Percentiles rank a stretch among this genome's conserved stretches.
Evolutionary conservation across 2,113 vertebrate genomes (phyloP).

Genomic region (Mormyrus lacerda): DNA sequence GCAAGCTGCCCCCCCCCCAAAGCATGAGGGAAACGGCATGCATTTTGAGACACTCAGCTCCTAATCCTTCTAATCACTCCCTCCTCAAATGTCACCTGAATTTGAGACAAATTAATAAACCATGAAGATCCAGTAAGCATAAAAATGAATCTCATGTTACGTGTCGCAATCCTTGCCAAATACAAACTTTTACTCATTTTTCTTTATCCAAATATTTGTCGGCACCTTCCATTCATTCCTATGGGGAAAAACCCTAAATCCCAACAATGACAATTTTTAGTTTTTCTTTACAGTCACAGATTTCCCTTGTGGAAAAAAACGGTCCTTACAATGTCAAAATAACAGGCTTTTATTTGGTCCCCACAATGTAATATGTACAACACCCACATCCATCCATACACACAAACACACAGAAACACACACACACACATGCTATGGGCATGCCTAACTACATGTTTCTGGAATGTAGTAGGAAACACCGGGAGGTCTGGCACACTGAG

Average conservation of each 20-base stretch:
- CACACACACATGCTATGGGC: neutral
- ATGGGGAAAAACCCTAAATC: neutral
- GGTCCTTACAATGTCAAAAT: neutral
- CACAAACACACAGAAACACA: no score
- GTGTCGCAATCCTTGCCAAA: neutral
- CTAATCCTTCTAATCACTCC: neutral
- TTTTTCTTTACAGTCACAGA: neutral
- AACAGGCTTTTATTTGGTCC: neutral
- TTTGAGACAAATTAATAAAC: constrained; percentile 17
- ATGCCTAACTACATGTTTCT: neutral
- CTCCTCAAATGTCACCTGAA: constrained; percentile 13
- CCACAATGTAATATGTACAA: neutral
- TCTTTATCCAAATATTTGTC: neutral
- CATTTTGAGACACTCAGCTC: neutral
- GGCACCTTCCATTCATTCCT: neutral
- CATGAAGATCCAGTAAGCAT: neutral
- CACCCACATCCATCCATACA: neutral
- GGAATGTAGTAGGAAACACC: neutral
- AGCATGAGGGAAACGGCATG: neutral
- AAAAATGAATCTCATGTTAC: constrained; percentile 12
- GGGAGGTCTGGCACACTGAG: neutral
- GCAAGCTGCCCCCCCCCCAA: neutral
- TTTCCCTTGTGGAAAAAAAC: neutral
- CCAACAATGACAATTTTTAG: neutral
- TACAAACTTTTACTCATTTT: neutral